These are phyloP conservation scores for Steromphala cineraria DNA, from an alignment of 2,888 invertebrate genomes.

Conservation along the genomic window DNA sequence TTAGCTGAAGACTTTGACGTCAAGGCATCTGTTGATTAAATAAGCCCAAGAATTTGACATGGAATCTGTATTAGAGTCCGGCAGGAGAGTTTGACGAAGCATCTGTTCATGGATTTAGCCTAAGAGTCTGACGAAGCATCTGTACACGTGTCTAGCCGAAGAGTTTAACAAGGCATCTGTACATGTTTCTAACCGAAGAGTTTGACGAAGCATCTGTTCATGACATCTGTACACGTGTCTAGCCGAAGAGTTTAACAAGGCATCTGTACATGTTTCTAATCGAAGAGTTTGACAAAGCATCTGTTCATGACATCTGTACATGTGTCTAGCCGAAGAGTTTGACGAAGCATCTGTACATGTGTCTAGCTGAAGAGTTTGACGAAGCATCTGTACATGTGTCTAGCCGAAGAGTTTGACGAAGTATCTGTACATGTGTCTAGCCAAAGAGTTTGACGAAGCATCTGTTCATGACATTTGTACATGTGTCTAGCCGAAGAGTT, in stretches of 20 bases:
- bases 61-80: slow-evolving; percentile 69
- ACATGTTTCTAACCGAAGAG: slow-evolving; percentile 84
- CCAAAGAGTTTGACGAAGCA: slow-evolving; percentile 98
- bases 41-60: not conserved
- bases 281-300: slow-evolving; percentile 97
- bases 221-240: not conserved
- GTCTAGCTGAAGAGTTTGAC: not conserved
- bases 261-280: slow-evolving; percentile 80
- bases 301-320: not conserved
- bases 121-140: not conserved
- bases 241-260: slow-evolving; percentile 97
- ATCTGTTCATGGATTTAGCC: too few species aligned
- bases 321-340: slow-evolving; percentile 88
- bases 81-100: slow-evolving; percentile 97
- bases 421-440: slow-evolving; percentile 79
- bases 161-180: slow-evolving; percentile 92
- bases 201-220: slow-evolving; percentile 90
- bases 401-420: slow-evolving; percentile 97
- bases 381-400: not conserved
- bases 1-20: slow-evolving; percentile 94
- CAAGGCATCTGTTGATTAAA: too few species aligned
- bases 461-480: not conserved
- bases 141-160: slow-evolving; percentile 82
- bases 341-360: slow-evolving; percentile 97
- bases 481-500: slow-evolving; percentile 86